Evolutionary conservation across 2,888 invertebrate genomes (phyloP).

Genomic region (Drosophila buzzatii): DNA sequence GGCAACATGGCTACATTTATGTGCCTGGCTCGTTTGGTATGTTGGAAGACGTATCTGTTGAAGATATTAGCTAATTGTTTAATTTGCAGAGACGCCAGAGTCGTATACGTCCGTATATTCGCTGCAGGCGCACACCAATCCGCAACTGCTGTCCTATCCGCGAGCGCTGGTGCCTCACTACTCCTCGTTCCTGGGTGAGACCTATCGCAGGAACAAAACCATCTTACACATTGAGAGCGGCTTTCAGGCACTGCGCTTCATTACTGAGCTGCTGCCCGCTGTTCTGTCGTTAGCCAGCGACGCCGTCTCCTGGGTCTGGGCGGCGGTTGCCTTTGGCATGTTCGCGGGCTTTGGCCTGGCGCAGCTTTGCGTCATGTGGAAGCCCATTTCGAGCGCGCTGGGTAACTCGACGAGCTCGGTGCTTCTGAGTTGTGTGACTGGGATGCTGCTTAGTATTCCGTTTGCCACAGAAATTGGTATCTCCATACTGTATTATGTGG

Average conservation of each 20-base stretch:
- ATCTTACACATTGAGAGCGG: slow-evolving; percentile 88
- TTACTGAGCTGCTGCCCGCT: slow-evolving; percentile 96
- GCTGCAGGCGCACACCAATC: slow-evolving; percentile 87
- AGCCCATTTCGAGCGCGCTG: slow-evolving; percentile 94
- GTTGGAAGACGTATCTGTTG: neutral
- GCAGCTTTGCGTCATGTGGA: slow-evolving; percentile 96
- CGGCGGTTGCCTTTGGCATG: slow-evolving; percentile 93
- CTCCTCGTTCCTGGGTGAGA: slow-evolving; percentile 84
- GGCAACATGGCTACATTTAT: slow-evolving; percentile 90
- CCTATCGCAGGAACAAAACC: slow-evolving; percentile 75
- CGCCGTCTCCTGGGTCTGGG: slow-evolving; percentile 94
- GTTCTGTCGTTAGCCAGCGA: slow-evolving; percentile 91
- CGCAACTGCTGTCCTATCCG: slow-evolving; percentile 86
- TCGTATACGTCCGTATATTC: slow-evolving; percentile 90
- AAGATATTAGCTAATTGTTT: neutral
- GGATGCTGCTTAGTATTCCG: slow-evolving; percentile 92
- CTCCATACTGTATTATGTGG: slow-evolving; percentile 93
- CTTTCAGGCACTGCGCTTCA: slow-evolving; percentile 93
- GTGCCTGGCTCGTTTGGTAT: slow-evolving; percentile 94
- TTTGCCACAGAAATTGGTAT: slow-evolving; percentile 95
- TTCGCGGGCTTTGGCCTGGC: slow-evolving; percentile 94
- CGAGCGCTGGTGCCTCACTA: slow-evolving; percentile 83
- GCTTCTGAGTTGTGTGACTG: slow-evolving; percentile 92
- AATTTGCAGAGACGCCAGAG: slow-evolving; percentile 89
- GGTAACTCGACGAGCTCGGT: slow-evolving; percentile 90